Evolutionary conservation across 2,113 vertebrate species (phyloP), one percentile per base, ranked within the genome.

Genomic region (Patagioenas fasciata): DNA sequence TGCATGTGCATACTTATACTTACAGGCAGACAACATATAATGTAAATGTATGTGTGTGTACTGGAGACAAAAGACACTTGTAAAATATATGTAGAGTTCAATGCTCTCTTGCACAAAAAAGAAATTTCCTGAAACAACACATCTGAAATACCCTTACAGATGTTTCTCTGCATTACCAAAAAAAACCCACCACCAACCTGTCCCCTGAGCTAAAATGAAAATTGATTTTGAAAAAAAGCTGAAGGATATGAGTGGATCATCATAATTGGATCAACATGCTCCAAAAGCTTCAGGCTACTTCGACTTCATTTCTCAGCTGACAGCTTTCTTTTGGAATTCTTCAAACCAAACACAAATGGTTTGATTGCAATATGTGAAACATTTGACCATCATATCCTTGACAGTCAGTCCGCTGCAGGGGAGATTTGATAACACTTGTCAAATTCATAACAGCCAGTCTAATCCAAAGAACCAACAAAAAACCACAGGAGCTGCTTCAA

Each of bases 201-300:
- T 88, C 95, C 96, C 96, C 85, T 96, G 92, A 97, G 97, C 95
- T 97, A 97, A 97, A 97, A 96, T 96, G 96, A 97, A 98, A 98
- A 98, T 97, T 98, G 97, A 98, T 98, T 98, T 98, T 96, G 96
- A 95, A 83, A 83, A 87, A 93, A 94, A 94, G 83, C 95, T 97
- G 95, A 95, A 98, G 97, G 97, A 98, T 98, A 96, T 97, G 97
- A 98, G 89, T 91, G 95, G 97, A 97, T 97, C 96, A 97, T 97
- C 90, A 91, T 98, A 98, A 98, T 97, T 98, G 96, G 97, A 98
- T 98, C 98, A 98, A 96, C 95, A 97, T 97, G 96, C 84, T 96
- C 88, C 91, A 90, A 97, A 95, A 95, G 95, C 96, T 97, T 93
- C 96, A 81, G 97, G 97, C 94, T 92, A 97, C 95, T 97, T 94